These are phyloP conservation scores for Zophobas atratus DNA, from an alignment of 1,140 invertebrate genomes.

Conservation along the genomic window DNA sequence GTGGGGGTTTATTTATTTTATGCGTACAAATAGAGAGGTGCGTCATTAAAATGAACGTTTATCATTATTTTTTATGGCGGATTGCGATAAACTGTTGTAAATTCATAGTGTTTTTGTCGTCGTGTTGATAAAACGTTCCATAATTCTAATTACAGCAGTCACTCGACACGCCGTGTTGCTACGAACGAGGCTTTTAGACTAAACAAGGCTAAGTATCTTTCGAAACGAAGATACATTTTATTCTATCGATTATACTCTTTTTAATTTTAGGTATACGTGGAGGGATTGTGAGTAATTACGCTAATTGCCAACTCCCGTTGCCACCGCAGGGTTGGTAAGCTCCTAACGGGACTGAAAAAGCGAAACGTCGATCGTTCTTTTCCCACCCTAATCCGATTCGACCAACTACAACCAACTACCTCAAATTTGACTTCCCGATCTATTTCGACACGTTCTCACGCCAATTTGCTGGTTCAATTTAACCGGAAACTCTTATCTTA, in stretches of 20 bases:
- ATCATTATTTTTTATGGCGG: constrained; percentile 1
- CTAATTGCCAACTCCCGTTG: not conserved
- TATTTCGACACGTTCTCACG: too few species aligned
- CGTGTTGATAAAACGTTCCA: not conserved
- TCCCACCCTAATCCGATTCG: too few species aligned
- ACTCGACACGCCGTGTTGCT: too few species aligned
- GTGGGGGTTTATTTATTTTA: constrained; percentile 14
- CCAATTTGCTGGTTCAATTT: too few species aligned
- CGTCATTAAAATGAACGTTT: constrained; percentile 8
- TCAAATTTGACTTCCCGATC: too few species aligned
- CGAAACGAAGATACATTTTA: not conserved
- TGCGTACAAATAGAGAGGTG: constrained; percentile 11
- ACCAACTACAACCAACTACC: too few species aligned
- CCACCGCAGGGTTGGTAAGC: too few species aligned
- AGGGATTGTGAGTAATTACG: not conserved
- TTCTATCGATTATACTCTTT: not conserved
- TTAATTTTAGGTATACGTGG: not conserved
- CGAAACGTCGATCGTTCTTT: too few species aligned
- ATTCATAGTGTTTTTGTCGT: constrained; percentile 11
- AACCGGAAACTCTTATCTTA: too few species aligned
- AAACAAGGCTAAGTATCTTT: not conserved
- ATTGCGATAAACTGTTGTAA: not conserved
- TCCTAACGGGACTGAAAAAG: too few species aligned
- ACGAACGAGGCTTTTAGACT: too few species aligned
- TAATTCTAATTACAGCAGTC: not conserved